phyloP scores from a whole-genome alignment of 2,113 vertebrate species.

The Lagopus leucura region DNA sequence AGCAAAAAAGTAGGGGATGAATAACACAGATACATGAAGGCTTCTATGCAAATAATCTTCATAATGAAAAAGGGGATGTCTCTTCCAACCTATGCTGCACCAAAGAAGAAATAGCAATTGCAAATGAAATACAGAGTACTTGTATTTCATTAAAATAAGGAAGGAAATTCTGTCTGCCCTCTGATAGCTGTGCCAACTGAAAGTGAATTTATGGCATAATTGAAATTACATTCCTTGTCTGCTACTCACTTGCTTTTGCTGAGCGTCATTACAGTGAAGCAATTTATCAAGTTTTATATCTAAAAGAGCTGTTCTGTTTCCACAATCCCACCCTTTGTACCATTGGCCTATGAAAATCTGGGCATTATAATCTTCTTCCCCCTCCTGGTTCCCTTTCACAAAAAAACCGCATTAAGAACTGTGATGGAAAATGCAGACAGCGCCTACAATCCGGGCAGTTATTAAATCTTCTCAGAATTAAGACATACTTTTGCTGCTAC shows the following conservation, averaged over 20 bases:
- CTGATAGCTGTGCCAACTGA: neutral
- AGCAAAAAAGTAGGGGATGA: neutral
- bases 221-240: constrained; percentile 47
- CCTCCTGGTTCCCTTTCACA: neutral
- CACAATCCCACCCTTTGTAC: neutral
- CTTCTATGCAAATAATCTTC: neutral
- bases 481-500: neutral
- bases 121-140: constrained; percentile 3
- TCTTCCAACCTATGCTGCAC: neutral
- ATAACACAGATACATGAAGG: neutral
- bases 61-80: neutral
- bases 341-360: neutral
- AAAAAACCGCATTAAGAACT: neutral
- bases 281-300: constrained; percentile 1
- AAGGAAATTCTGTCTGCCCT: constrained; percentile 31
- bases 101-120: neutral
- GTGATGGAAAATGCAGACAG: neutral
- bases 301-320: constrained; percentile 9
- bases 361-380: neutral
- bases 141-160: constrained; percentile 15
- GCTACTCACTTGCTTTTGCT: constrained; percentile 22
- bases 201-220: constrained; percentile 36
- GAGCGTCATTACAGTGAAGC: neutral
- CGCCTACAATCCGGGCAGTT: neutral
- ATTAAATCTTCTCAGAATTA: neutral